Evolutionary conservation across 2,888 invertebrate genomes (phyloP).

Genomic region (Drosophila anceps): DNA sequence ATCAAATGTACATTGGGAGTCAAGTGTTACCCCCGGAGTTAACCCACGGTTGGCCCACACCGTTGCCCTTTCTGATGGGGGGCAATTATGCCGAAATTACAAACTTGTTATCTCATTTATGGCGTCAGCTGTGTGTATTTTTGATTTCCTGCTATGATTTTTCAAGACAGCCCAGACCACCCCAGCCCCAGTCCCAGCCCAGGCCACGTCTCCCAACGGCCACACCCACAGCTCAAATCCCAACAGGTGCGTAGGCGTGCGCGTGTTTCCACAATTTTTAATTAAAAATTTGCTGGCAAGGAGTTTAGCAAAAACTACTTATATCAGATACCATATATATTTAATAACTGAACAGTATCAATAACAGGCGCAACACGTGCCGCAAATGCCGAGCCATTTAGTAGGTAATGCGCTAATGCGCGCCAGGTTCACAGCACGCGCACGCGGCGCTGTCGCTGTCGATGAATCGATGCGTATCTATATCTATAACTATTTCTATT

Average conservation of each 20-base stretch:
- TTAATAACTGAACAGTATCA: constrained; percentile 41
- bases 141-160: constrained; percentile 70
- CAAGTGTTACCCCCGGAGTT: constrained; percentile 19
- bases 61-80: background rate
- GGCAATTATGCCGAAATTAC: constrained; percentile 75
- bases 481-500: background rate
- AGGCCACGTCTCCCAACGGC: background rate
- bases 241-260: constrained; percentile 37
- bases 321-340: constrained; percentile 2
- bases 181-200: background rate
- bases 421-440: constrained; percentile 10
- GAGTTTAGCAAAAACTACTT: constrained; percentile 33
- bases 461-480: background rate
- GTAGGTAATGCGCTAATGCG: background rate
- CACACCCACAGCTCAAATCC: too few species aligned
- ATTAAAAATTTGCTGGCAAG: constrained; percentile 40
- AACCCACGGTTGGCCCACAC: constrained; percentile 16
- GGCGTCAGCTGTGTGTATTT: constrained; percentile 71
- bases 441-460: constrained; percentile 8
- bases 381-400: constrained; percentile 24
- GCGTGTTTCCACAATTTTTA: constrained; percentile 45
- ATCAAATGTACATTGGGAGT: constrained; percentile 44
- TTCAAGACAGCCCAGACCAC: constrained; percentile 5
- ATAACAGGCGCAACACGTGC: constrained; percentile 34
- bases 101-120: constrained; percentile 79